Base-by-base conservation (phyloP, 2,797 vertebrate species). In the Poecilia gillii region DNA sequence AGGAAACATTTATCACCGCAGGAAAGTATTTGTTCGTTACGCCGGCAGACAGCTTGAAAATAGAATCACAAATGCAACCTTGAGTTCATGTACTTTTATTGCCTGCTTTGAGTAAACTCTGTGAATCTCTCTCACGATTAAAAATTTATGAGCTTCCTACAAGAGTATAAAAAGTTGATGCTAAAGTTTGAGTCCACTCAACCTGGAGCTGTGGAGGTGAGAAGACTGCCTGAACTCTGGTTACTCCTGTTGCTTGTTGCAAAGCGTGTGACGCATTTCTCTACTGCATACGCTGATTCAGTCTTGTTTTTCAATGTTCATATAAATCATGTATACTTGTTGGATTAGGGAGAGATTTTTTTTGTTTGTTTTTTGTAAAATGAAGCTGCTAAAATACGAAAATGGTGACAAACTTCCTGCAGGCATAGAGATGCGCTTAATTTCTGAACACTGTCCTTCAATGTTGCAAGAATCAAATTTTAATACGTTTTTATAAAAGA, bases 181-280 rank as follows among this genome's bases (percentile, higher is more conserved):
- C 4, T 59, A 31, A 59, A 28, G 57, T 59, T 59, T 59, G n/a
- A 59, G n/a, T 59, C 57, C 1, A 14, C 57, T 62, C 13, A 62
- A 62, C 57, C 72, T 53, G 51, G n/a, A n/a, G 77, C 39, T 70
- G 6, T 62, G 59, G 31, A 62, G 59, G 59, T 33, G 28, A 62
- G 31, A 62, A 33, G 2, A 4, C 11, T 59, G 55, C 4, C n/a
- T 59, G 57, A 59, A 16, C n/a, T 59, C 55, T 13, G 55, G 55
- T 31, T 59, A 14, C 55, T 13, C 11, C 55, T 28, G n/a, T n/a
- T 28, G n/a, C 11, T 59, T 62, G 31, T 18, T 33, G 31, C 59
- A 62, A 62, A 31, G n/a, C 13, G 16, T 62, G 57, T 6, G 0
- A 14, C 1, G 16, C 59, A 4, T 31, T 31, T 28, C n/a, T 49